Percentiles rank a stretch among this genome's conserved stretches.
These are phyloP conservation scores for Luidia sarsii DNA, from an alignment of 53 echinoderm and acorn worm species.

Conservation along the genomic window DNA sequence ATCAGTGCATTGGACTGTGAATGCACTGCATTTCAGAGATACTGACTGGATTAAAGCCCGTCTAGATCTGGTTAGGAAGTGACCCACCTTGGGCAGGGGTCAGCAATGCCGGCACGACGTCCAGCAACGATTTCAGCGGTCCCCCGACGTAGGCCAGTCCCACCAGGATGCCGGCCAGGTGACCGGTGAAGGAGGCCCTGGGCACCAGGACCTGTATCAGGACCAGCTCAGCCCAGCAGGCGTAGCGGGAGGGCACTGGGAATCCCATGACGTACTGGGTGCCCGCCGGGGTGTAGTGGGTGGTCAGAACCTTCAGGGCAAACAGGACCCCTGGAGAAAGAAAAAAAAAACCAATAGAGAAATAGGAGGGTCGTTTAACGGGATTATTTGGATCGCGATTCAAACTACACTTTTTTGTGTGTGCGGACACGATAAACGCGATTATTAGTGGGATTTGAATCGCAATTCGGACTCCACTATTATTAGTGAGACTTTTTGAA, in stretches of 20 bases:
- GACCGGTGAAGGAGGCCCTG: constrained; percentile 91
- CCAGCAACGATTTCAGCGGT: constrained; percentile 83
- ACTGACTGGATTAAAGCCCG: too few species aligned
- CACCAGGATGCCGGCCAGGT: constrained; percentile 93
- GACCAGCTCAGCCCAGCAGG: constrained; percentile 96
- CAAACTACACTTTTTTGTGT: too few species aligned
- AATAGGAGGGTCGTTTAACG: too few species aligned
- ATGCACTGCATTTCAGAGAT: too few species aligned
- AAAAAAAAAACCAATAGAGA: neutral
- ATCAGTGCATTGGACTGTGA: too few species aligned
- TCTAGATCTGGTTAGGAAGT: too few species aligned
- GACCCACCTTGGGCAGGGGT: neutral
- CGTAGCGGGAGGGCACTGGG: constrained; percentile 89
- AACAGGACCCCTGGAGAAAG: constrained; percentile 79
- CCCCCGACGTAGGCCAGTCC: constrained; percentile 91
- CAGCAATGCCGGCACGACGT: constrained; percentile 43
- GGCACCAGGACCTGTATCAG: constrained; percentile 89
- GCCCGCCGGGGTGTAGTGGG: constrained; percentile 83
- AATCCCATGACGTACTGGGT: constrained; percentile 91
- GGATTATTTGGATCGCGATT: too few species aligned
- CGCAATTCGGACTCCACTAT: too few species aligned
- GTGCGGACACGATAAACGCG: too few species aligned
- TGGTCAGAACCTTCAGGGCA: constrained; percentile 89
- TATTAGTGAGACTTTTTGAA: too few species aligned
- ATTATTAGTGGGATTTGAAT: too few species aligned